phyloP scores from a whole-genome alignment of 2,888 invertebrate genomes.

The Megastigmus dorsalis region DNA sequence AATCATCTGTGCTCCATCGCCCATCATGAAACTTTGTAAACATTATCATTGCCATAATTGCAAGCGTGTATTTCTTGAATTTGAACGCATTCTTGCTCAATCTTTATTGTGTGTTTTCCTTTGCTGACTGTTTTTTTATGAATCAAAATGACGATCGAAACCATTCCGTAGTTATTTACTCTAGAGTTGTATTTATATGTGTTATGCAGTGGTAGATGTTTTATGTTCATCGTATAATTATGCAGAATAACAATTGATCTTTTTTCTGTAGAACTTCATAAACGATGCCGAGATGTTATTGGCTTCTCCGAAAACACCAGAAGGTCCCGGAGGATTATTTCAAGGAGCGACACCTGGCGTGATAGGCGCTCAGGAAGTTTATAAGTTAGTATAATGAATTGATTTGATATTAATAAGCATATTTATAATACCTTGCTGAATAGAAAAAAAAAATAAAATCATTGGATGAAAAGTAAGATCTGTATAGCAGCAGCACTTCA shows the following conservation, averaged over 20 bases:
- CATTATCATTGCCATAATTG: constrained; percentile 52
- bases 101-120: constrained; percentile 48
- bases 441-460: no score
- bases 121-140: constrained; percentile 34
- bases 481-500: no score
- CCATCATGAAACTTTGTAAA: constrained; percentile 47
- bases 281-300: constrained; percentile 87
- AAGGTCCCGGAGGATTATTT: constrained; percentile 75
- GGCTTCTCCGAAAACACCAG: constrained; percentile 85
- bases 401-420: no score
- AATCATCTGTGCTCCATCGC: constrained; percentile 49
- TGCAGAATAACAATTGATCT: background rate
- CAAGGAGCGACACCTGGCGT: constrained; percentile 91
- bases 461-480: no score
- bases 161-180: constrained; percentile 51
- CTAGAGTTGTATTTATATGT: constrained; percentile 49
- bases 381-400: constrained; percentile 83
- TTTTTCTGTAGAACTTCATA: constrained; percentile 82
- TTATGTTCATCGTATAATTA: background rate
- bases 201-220: constrained; percentile 52
- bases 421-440: no score
- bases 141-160: constrained; percentile 54
- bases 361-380: constrained; percentile 98
- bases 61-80: constrained; percentile 49
- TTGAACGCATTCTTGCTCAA: constrained; percentile 29